phyloP scores from a whole-genome alignment of 2,797 vertebrate species.

The Gymnodraco acuticeps region DNA sequence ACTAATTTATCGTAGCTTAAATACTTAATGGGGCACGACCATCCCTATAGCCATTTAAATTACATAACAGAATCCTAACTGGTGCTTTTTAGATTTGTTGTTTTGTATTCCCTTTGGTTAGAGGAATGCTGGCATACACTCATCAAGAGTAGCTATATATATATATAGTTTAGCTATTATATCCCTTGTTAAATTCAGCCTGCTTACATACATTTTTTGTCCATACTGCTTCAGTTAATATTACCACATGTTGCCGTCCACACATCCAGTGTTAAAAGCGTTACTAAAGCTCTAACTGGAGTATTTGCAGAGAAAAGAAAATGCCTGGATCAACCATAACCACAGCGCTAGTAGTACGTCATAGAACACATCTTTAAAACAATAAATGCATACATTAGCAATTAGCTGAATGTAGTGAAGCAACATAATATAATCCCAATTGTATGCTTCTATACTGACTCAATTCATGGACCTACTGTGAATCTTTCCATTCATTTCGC shows the following conservation, averaged over 20 bases:
- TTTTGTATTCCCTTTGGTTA: conserved; percentile 60
- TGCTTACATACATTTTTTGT: conserved; percentile 26
- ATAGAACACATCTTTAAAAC: conserved; percentile 58
- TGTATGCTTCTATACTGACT: conserved; percentile 40
- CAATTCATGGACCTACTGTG: conserved; percentile 29
- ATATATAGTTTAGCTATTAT: conserved; percentile 24
- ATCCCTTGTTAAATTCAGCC: conserved; percentile 34
- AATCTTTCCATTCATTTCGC: conserved; percentile 18
- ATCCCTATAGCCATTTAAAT: conserved; percentile 37
- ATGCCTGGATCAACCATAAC: conserved; percentile 36
- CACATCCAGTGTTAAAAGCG: conserved; percentile 35
- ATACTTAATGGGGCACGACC: conserved; percentile 25
- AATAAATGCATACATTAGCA: conserved; percentile 71
- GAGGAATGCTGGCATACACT: conserved; percentile 46
- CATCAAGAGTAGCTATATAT: conserved; percentile 32
- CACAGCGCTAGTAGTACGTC: conserved; percentile 62
- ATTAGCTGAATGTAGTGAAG: conserved; percentile 61
- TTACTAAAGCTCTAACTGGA: conserved; percentile 35
- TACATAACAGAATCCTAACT: conserved; percentile 24
- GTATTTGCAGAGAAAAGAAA: conserved; percentile 33
- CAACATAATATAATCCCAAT: conserved; percentile 46
- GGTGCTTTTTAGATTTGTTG: conserved; percentile 18
- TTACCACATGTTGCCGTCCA: conserved; percentile 24
- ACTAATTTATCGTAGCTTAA: conserved; percentile 22
- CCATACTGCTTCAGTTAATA: conserved; percentile 32